These are phyloP conservation scores for Aix galericulata DNA, from an alignment of 2,113 vertebrate genomes.

Conservation along the genomic window DNA sequence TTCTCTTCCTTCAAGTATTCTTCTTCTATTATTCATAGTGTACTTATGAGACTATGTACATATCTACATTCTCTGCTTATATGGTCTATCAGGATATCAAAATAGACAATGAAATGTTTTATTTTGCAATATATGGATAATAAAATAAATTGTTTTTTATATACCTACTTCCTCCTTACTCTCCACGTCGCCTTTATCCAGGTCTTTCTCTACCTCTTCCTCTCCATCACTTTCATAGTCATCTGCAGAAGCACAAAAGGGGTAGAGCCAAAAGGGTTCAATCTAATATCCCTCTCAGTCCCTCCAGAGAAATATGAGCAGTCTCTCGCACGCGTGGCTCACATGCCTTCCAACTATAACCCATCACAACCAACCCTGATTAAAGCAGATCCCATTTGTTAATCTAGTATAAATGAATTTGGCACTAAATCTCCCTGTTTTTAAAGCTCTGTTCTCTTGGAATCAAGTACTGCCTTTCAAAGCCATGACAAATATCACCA, in stretches of 20 bases:
- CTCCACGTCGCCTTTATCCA: slow-evolving; percentile 69
- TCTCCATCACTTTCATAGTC: slow-evolving; percentile 80
- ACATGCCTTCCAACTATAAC: neutral
- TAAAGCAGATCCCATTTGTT: slow-evolving; percentile 18
- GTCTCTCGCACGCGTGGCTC: neutral
- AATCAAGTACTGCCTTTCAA: neutral
- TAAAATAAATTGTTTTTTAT: neutral
- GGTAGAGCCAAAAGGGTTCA: neutral
- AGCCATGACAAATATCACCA: slow-evolving; percentile 17
- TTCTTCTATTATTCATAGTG: neutral
- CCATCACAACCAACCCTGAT: neutral
- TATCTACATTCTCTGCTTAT: neutral
- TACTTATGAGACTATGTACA: neutral
- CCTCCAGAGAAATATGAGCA: accelerated
- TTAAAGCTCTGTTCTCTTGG: neutral
- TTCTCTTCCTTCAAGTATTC: neutral
- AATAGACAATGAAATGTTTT: neutral
- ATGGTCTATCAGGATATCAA: neutral
- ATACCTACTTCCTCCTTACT: slow-evolving; percentile 81
- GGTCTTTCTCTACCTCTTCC: slow-evolving; percentile 73
- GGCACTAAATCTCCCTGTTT: neutral
- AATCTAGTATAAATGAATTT: slow-evolving; percentile 17
- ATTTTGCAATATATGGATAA: neutral
- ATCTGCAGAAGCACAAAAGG: slow-evolving; percentile 50
- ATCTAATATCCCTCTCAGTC: neutral